phyloP scores from a whole-genome alignment of 2,888 invertebrate genomes.

The Dryomyza anilis region DNA sequence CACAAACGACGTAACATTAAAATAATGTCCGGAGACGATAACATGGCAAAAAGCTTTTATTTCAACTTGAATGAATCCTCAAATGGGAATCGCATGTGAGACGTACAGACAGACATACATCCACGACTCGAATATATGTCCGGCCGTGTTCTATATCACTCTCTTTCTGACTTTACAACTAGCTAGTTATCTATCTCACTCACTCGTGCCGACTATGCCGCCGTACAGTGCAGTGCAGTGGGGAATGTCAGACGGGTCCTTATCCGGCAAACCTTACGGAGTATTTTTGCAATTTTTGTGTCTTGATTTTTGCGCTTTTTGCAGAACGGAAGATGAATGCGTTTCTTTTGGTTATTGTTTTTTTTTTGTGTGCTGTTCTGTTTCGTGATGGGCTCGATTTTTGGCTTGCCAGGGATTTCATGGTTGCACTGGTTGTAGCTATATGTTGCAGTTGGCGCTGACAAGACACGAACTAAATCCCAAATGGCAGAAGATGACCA shows the following conservation, averaged over 20 bases:
- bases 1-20: slow-evolving; percentile 39
- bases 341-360: slow-evolving; percentile 1
- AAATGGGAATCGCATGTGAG: slow-evolving; percentile 36
- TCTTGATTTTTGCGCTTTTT: neutral
- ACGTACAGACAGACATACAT: too few species aligned
- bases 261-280: neutral
- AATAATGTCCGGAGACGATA: slow-evolving; percentile 54
- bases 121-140: too few species aligned
- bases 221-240: neutral
- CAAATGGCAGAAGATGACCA: slow-evolving; percentile 39
- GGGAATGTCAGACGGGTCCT: neutral
- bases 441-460: slow-evolving; percentile 13
- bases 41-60: slow-evolving; percentile 49
- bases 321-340: slow-evolving; percentile 6
- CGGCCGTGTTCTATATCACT: neutral
- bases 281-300: slow-evolving; percentile 10
- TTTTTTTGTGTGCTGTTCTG: neutral
- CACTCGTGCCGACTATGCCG: neutral
- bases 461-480: slow-evolving; percentile 41
- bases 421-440: neutral
- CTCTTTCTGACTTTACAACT: neutral
- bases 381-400: too few species aligned
- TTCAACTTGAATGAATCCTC: slow-evolving; percentile 56
- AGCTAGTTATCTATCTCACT: neutral
- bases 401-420: slow-evolving; percentile 14